These are phyloP conservation scores for Choristoneura rosaceana DNA, from an alignment of 2,888 invertebrate genomes.

Conservation along the genomic window DNA sequence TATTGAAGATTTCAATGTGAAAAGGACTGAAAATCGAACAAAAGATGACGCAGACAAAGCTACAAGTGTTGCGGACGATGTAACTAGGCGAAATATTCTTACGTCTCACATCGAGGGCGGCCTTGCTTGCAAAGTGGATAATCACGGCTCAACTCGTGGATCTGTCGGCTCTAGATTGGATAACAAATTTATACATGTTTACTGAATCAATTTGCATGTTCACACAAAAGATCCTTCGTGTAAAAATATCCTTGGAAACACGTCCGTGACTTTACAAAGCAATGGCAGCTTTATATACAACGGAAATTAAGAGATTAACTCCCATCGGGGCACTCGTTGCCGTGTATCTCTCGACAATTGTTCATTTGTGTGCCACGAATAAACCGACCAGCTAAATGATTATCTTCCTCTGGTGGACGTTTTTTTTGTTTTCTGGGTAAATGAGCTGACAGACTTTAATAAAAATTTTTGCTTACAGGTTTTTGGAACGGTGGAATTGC, in stretches of 20 bases:
- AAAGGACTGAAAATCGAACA: constrained; percentile 31
- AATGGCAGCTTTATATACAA: constrained; percentile 32
- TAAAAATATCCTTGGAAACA: constrained; percentile 52
- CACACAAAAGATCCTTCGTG: constrained; percentile 39
- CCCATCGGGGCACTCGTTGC: constrained; percentile 18
- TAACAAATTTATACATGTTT: constrained; percentile 70
- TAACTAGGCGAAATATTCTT: constrained; percentile 36
- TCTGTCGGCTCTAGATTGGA: constrained; percentile 70
- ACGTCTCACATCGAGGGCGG: constrained; percentile 50
- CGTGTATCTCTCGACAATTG: constrained; percentile 30
- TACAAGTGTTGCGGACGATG: constrained; percentile 17
- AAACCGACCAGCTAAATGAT: constrained; percentile 22
- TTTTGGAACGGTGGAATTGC: constrained; percentile 92
- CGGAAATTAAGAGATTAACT: constrained; percentile 36
- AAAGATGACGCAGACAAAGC: constrained; percentile 31
- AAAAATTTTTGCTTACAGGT: constrained; percentile 75
- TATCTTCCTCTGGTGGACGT: constrained; percentile 24
- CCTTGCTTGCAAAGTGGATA: constrained; percentile 80
- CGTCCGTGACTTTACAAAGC: constrained; percentile 36
- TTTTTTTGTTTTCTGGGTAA: background rate
- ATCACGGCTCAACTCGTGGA: constrained; percentile 71
- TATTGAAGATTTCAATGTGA: constrained; percentile 31
- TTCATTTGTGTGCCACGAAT: constrained; percentile 20
- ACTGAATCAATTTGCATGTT: constrained; percentile 65
- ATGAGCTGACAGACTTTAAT: background rate